Conservation (phyloP, 2,888 invertebrate species). For the Xylota sylvarum region DNA sequence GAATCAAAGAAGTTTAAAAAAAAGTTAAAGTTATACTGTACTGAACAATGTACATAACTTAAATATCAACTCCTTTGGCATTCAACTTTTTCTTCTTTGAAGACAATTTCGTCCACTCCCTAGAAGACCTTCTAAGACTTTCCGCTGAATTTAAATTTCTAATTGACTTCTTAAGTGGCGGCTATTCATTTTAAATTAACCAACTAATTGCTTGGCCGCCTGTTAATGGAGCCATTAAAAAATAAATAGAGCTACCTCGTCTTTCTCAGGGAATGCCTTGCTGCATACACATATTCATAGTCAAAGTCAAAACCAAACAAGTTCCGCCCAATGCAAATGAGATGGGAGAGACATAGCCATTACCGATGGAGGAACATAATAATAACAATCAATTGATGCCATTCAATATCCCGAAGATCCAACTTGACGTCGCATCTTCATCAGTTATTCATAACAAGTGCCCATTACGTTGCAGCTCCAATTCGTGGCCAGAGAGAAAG, state of each 20-base stretch:
- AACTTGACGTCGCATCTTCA: constrained; percentile 61
- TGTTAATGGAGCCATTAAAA: constrained; percentile 49
- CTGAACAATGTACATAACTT: too few relatives aligned
- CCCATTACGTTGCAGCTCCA: constrained; percentile 29
- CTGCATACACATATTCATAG: not conserved
- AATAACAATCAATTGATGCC: constrained; percentile 68
- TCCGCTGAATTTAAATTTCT: constrained; percentile 6
- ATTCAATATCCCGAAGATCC: constrained; percentile 63
- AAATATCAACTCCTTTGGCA: too few relatives aligned
- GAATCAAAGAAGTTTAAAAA: too few relatives aligned
- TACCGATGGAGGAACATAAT: constrained; percentile 56
- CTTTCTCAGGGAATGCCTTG: not conserved
- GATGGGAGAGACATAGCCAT: constrained; percentile 42
- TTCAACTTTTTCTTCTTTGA: not conserved
- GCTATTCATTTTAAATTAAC: constrained; percentile 19
- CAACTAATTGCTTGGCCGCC: constrained; percentile 23
- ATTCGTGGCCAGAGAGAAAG: constrained; percentile 39
- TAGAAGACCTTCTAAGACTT: not conserved
- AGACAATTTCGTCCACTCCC: not conserved
- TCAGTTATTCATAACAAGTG: constrained; percentile 69
- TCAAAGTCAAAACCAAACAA: constrained; percentile 32
- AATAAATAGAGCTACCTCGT: constrained; percentile 10
- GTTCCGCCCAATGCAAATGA: constrained; percentile 69
- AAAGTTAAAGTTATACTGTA: too few relatives aligned
- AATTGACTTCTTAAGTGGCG: constrained; percentile 5